Conservation (phyloP, 2,797 vertebrate genomes). For the Meriones psammophilus region DNA sequence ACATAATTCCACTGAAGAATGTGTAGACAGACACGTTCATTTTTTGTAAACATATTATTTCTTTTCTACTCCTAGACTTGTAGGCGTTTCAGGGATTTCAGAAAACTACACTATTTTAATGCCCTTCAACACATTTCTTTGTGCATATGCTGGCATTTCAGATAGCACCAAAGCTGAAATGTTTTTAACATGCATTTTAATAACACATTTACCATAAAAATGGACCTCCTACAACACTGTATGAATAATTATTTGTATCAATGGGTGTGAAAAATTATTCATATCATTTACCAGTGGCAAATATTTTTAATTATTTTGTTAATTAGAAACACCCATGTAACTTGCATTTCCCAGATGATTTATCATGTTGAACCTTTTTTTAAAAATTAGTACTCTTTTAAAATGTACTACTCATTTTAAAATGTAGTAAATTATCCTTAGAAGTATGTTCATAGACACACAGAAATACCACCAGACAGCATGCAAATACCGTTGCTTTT, state of each 20-base stretch:
- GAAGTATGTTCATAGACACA: neutral
- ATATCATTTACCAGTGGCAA: neutral
- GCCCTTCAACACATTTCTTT: constrained; percentile 19
- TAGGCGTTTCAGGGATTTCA: neutral
- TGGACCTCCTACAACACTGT: neutral
- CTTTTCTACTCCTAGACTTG: neutral
- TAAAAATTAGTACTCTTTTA: neutral
- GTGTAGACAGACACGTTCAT: neutral
- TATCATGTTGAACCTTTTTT: neutral
- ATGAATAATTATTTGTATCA: neutral
- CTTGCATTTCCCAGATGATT: constrained; percentile 20
- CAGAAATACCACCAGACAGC: neutral
- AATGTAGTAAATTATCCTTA: neutral
- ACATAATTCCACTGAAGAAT: neutral
- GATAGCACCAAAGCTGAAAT: neutral
- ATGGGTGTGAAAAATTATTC: neutral
- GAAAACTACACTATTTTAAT: constrained; percentile 22
- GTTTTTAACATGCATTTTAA: neutral
- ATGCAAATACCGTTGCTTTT: neutral
- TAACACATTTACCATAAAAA: neutral
- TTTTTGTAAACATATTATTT: constrained; percentile 24
- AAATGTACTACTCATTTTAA: neutral
- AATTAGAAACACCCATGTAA: neutral
- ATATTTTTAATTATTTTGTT: constrained; percentile 29
- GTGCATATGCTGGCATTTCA: neutral